Evolutionary conservation across 2,113 vertebrate species (phyloP).

Genomic region (Pandion haliaetus): DNA sequence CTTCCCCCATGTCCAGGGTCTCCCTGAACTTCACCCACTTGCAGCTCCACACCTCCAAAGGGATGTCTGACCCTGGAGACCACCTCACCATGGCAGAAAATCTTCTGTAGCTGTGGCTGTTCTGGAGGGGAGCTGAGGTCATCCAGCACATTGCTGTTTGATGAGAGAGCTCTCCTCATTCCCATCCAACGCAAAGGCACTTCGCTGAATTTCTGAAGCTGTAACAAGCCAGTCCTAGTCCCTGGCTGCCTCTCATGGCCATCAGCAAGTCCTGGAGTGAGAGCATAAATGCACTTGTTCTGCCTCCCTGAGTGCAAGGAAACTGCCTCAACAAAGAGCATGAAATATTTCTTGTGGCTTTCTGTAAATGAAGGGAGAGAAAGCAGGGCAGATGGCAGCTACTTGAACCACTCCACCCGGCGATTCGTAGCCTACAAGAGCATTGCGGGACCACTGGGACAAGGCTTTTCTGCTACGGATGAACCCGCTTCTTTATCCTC

Average conservation of each 20-base stretch:
- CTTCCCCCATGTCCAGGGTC: not conserved
- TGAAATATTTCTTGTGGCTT: conserved; percentile 26
- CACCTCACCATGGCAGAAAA: not conserved
- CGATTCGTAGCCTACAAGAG: not conserved
- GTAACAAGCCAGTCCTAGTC: not conserved
- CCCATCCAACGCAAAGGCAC: not conserved
- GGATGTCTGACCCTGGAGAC: not conserved
- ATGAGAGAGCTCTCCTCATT: not conserved
- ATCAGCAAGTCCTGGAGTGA: conserved; percentile 1
- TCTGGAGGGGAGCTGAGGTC: conserved; percentile 2
- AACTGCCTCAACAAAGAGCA: conserved; percentile 6
- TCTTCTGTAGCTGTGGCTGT: not conserved
- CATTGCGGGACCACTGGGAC: not conserved
- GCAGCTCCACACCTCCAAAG: not conserved
- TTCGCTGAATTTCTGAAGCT: not conserved
- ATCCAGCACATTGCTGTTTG: not conserved
- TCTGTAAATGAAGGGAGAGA: not conserved
- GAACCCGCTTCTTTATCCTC: not conserved
- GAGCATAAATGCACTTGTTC: conserved; percentile 40
- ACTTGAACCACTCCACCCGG: not conserved
- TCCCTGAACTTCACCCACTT: not conserved
- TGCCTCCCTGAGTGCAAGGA: not conserved
- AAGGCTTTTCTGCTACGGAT: not conserved
- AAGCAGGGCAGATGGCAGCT: not conserved
- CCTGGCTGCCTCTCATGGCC: not conserved